Conservation (phyloP, 2,888 invertebrate genomes). For the Eumacrocentrus americanus region DNA sequence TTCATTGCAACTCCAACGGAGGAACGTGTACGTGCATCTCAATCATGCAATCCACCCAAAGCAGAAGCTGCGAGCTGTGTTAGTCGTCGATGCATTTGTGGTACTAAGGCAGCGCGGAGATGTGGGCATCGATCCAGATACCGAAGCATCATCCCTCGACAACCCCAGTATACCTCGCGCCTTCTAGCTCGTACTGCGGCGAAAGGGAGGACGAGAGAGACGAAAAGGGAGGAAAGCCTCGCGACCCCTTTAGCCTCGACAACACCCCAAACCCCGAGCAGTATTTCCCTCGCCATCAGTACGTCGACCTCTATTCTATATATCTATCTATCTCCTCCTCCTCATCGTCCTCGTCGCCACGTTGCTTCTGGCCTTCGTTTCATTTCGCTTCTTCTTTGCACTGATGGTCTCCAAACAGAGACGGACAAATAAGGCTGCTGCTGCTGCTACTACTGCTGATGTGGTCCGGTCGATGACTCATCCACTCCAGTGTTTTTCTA, state of each 20-base stretch:
- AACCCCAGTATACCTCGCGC: conserved; percentile 27
- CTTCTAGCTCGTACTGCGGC: no score
- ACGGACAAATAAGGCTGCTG: conserved; percentile 2
- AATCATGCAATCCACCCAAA: no score
- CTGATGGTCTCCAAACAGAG: no score
- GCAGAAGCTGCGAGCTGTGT: background rate
- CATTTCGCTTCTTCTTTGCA: background rate
- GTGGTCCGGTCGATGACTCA: conserved; percentile 3
- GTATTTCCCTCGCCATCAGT: conserved; percentile 27
- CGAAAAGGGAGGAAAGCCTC: background rate
- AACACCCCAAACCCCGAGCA: conserved; percentile 30
- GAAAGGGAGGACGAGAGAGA: background rate
- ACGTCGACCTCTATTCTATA: conserved; percentile 16
- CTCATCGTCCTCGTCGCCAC: background rate
- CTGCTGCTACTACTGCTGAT: background rate
- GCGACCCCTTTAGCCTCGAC: conserved; percentile 19
- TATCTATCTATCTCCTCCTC: background rate
- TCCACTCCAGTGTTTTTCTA: conserved; percentile 16
- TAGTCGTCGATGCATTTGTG: background rate
- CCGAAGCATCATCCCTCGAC: conserved; percentile 49
- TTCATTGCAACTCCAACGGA: conserved; percentile 1
- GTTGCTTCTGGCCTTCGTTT: background rate
- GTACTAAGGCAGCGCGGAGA: background rate
- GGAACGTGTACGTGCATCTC: conserved; percentile 9
- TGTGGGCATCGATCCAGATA: conserved; percentile 51